Base-by-base conservation (phyloP, 2,888 invertebrate species). In the Brenthis ino region DNA sequence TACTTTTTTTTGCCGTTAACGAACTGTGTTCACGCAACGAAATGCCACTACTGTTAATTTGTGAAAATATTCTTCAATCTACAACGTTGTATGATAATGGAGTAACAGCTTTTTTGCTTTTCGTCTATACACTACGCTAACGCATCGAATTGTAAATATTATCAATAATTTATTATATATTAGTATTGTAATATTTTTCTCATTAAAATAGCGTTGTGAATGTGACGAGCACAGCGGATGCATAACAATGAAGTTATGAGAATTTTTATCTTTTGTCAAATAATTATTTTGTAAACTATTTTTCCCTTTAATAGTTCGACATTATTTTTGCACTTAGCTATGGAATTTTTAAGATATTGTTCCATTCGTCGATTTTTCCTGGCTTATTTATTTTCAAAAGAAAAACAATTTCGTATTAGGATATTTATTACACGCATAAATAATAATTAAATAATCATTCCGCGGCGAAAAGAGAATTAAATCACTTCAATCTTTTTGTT, bases 1-100 rank as follows among this genome's bases (percentile, higher is more conserved):
- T 65, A 65, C 57, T 65, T 61, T 68, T 50, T 66, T 37, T 61
- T 64, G 13, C 50, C 56, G 20, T 56, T 14, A 53, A 43, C 56
- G 53, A 70, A 74, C 76, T 78, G 80, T 78, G 79, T 77, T 77
- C 78, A 71, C 79, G 73, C 75, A 74, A 75, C 73, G 77, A 74
- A 71, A 58, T 64, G 56, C 13, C 57, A 51, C 16, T 4, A 43
- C 28, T 28, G 28, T 58, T 48, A n/a, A 48, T n/a, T 4, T 58
- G 28, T 28, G 28, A 57, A 47, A 58, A 12, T 4, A 48, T 24
- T 20, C n/a, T 43, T 3, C 11, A 43, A 43, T 11, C 11, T 11
- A 43, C 11, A 58, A 37, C 50, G 16, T 8, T 14, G 13, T 24
- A 16, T 43, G 8, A 11, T 8, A 11, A 43, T 43, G 11, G 37